Percentiles rank a stretch among this genome's conserved stretches.
Conservation (phyloP, 37 sponge, comb jelly and placozoan species). For the Lycopodina hypogea region DNA sequence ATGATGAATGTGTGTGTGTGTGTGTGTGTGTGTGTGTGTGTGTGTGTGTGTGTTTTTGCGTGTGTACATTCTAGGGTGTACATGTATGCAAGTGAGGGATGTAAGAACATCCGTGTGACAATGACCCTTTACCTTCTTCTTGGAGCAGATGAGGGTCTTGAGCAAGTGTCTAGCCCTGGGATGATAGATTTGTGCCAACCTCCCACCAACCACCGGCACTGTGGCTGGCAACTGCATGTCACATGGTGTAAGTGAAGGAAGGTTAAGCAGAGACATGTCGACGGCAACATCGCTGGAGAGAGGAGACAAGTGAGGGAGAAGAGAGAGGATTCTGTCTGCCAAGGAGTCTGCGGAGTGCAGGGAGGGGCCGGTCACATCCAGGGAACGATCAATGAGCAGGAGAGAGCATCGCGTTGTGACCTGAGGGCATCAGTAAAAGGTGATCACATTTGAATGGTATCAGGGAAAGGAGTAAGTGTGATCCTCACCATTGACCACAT, state of each 20-base stretch:
- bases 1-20: too few relatives aligned
- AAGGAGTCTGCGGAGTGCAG: conserved; percentile 43
- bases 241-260: neutral
- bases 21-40: neutral
- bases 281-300: conserved; percentile 54
- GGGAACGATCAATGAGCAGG: conserved; percentile 61
- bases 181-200: conserved; percentile 41
- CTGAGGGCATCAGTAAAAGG: conserved; percentile 34
- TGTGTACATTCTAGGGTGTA: neutral
- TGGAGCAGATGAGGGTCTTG: conserved; percentile 35
- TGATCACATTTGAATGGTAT: too few relatives aligned
- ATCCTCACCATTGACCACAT: neutral
- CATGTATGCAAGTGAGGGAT: neutral
- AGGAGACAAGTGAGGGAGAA: conserved; percentile 34
- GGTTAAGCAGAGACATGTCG: conserved; percentile 40
- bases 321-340: conserved; percentile 42
- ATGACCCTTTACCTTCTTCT: conserved; percentile 38
- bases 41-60: neutral
- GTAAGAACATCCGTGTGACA: neutral
- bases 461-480: neutral
- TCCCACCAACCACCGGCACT: conserved; percentile 15
- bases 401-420: conserved; percentile 36
- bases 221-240: neutral
- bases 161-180: conserved; percentile 28
- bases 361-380: conserved; percentile 54